Base-by-base conservation (phyloP, 2,113 vertebrate genomes). In the Nerophis lumbriciformis region DNA sequence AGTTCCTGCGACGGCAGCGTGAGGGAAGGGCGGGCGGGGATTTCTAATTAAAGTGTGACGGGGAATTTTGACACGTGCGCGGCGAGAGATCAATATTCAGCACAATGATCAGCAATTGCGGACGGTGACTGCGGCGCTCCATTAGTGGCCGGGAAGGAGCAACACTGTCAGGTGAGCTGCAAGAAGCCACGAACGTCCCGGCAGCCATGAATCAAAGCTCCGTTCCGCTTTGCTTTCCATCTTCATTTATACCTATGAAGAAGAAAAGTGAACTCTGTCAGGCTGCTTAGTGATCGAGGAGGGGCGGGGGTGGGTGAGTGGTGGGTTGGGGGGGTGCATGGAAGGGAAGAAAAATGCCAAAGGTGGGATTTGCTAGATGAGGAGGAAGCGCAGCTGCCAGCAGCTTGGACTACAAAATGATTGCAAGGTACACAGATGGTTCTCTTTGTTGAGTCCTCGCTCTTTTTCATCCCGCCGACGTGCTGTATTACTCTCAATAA, bases 51-150 rank as follows among this genome's bases (percentile, higher is more conserved):
- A 95, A 92, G 93, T 90, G 91, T 71, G 93, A 91, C 91, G 94
- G 92, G 92, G 92, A 94, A 95, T 94, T 98, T 94, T 98, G 97
- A 99, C 96, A 97, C 93, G 83, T 93, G 93, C 93, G 97, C 96
- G 93, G 92, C 90, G 16, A 90, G 92, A 91, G 94, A 99, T 99
- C 97, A 98, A 98, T 99, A 98, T 97, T 98, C 95, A 97, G 93
- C 92, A 90, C 92, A 83, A 87, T 96, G 96, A 97, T 98, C 96
- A 95, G 95, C 93, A 92, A 93, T 93, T 93, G 90, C 90, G 94
- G 94, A 96, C 93, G 93, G 88, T 86, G 65, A 59, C 75, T 38
- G 62, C 54, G 59, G 69, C 80, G 79, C 82, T 87, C 77, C 82
- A 79, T 83, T 78, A 82, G 71, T 68, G 61, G 57, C 58, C 53